Evolutionary conservation across 1,140 invertebrate species (phyloP), one percentile per base, ranked within the genome.

Genomic region (Sitodiplosis mosellana): DNA sequence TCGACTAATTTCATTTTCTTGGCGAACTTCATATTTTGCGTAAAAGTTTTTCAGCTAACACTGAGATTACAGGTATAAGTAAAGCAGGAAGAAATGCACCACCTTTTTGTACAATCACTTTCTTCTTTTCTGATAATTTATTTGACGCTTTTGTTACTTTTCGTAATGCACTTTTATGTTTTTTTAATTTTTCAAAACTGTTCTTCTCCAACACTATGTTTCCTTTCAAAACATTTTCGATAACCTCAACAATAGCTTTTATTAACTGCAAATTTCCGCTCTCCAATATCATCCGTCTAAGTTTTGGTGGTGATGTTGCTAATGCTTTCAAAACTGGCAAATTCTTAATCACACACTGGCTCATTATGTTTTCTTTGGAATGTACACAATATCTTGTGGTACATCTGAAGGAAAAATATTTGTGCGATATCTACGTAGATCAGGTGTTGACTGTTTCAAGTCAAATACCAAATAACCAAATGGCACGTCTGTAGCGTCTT

Each of bases 81-180:
- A 49, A 15, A 37, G 38, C 15, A 11, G 48, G 48, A 21, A 49
- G 22, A 49, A 49, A 49, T 17, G 40, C 41, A 45, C 48, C 48
- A 27, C 48, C 48, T 15, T 45, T 49, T 45, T 49, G 48, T 8
- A 46, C 18, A n/a, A 49, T 14, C 5, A 49, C 36, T 33, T 49
- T 46, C 21, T 46, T 46, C 44, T 49, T 49, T 40, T 46, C 34
- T 10, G 4, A 43, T 14, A 19, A 49, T 4, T 34, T 46, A 33
- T 33, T 38, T 36, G 18, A 33, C 33, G 5, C 33, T 46, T 22
- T 15, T 14, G 4, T 3, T 20, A 43, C 18, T 18, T 18, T 43
- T 7, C 41, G n/a, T 18, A 43, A 43, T 20, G 20, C 18, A 3
- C 20, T 43, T 43, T 43, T 43, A 43, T 20, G 20, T 17, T 18